phyloP scores from a whole-genome alignment of 2,797 vertebrate genomes.

The Eremophila alpestris region DNA sequence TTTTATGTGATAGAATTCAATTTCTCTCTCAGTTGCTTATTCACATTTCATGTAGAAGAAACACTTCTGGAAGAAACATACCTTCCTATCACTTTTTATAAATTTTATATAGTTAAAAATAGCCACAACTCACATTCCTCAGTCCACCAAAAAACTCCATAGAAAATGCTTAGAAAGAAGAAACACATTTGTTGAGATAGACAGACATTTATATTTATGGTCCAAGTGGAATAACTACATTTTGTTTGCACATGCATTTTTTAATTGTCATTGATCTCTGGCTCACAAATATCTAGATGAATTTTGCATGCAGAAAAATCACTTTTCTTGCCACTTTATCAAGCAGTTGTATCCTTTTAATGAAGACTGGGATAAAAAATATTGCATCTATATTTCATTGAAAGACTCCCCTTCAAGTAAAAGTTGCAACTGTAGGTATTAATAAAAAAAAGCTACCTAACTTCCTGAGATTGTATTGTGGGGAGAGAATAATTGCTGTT shows the following conservation, averaged over 20 bases:
- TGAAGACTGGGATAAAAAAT: neutral
- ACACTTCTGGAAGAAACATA: neutral
- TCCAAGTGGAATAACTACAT: neutral
- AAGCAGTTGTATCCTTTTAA: neutral
- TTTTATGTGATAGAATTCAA: neutral
- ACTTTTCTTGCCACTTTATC: neutral
- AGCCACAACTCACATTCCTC: neutral
- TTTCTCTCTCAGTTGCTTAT: neutral
- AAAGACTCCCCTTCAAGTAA: neutral
- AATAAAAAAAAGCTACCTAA: neutral
- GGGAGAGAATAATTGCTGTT: neutral
- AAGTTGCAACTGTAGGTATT: neutral
- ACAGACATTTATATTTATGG: neutral
- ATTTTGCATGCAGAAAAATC: neutral
- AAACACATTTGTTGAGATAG: accelerated
- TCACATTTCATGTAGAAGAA: neutral
- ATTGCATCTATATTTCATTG: neutral
- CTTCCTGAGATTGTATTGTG: neutral
- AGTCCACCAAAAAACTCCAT: neutral
- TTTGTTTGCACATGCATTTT: neutral
- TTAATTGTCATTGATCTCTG: neutral
- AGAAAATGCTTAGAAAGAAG: neutral
- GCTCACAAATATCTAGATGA: neutral
- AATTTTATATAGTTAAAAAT: neutral
- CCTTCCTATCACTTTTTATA: neutral